A percentile compares a stretch with the other conserved stretches of the same genome.
Evolutionary conservation across 2,797 vertebrate species (phyloP).

Genomic region (Loris lydekkerianus): DNA sequence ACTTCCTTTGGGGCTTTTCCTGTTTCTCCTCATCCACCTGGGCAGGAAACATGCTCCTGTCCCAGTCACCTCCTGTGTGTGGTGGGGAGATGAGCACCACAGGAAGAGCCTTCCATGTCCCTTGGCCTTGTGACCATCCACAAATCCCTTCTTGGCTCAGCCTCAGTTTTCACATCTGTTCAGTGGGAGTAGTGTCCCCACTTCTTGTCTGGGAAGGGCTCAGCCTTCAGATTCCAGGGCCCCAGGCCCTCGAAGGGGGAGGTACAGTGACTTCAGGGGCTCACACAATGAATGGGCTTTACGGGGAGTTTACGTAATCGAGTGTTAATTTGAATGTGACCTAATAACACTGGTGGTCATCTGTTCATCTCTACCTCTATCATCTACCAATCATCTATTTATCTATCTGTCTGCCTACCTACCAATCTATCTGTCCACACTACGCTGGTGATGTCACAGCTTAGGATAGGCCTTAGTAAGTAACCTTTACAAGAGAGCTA

Average conservation of each 20-base stretch:
- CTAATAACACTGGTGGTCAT: fast-evolving
- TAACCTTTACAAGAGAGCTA: neutral
- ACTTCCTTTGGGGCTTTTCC: conserved; percentile 53
- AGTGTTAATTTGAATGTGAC: too few relatives aligned
- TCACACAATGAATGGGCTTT: neutral
- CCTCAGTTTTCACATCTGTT: neutral
- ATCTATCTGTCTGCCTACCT: neutral
- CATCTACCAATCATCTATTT: neutral
- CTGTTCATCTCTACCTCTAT: neutral
- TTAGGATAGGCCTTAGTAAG: fast-evolving
- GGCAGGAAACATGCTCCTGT: neutral
- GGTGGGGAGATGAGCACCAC: neutral
- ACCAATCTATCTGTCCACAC: neutral
- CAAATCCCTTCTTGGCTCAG: too few relatives aligned
- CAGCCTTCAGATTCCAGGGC: neutral
- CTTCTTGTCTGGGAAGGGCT: neutral
- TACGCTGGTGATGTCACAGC: too few relatives aligned
- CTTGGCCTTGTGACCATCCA: neutral
- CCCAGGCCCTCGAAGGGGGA: neutral
- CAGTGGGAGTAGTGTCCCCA: neutral
- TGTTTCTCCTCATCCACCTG: conserved; percentile 49
- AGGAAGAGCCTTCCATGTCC: neutral
- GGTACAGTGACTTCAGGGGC: neutral
- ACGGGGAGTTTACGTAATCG: neutral
- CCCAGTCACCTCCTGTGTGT: neutral